Base-by-base conservation (phyloP, 2,113 vertebrate genomes). In the Coturnix japonica region DNA sequence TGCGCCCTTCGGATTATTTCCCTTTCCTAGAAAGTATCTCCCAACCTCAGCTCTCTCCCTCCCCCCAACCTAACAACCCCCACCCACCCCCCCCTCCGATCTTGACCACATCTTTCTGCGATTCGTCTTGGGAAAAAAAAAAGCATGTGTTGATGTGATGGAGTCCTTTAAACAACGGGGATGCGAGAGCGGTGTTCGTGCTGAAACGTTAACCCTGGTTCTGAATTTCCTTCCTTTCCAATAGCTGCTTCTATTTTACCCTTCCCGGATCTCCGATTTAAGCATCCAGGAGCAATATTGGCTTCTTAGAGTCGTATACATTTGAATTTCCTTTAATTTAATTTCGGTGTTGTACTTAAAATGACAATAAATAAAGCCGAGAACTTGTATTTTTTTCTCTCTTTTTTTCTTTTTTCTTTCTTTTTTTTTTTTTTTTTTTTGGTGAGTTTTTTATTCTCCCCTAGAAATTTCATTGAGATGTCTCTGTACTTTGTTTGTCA, bases 401-500 rank as follows among this genome's bases (percentile, higher is more conserved):
- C 21, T 46, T 41, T 41, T 97, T 97, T 95, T 96, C 95, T 23
- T 26, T 91, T 96, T 20, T 46, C 97, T 97, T 95, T 97, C 94
- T 23, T 16, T 89, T 96, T 22, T 47, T 28, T 91, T 96, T 47
- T 47, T 28, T 91, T 95, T 12, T 47, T 93, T 95, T 95, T 97
- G 91, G 91, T 95, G 91, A 94, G 96, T 90, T 95, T 91, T 96
- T 93, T 96, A 65, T 95, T 97, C 95, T 98, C 94, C 96, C 97
- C 95, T 89, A 97, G 96, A 98, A 96, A 97, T 98, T 98, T 98
- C 97, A 98, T 97, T 98, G 98, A 98, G 98, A 98, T 98, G 97
- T 98, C 97, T 98, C 96, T 97, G 95, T 97, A 96, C 97, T 98
- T 97, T 95, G 92, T 96, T 97, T 98, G 98, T 98, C 98, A 97